A percentile compares a stretch with the other conserved stretches of the same genome.
Conservation (phyloP, 2,797 vertebrate genomes). For the Kryptopterus vitreolus region DNA sequence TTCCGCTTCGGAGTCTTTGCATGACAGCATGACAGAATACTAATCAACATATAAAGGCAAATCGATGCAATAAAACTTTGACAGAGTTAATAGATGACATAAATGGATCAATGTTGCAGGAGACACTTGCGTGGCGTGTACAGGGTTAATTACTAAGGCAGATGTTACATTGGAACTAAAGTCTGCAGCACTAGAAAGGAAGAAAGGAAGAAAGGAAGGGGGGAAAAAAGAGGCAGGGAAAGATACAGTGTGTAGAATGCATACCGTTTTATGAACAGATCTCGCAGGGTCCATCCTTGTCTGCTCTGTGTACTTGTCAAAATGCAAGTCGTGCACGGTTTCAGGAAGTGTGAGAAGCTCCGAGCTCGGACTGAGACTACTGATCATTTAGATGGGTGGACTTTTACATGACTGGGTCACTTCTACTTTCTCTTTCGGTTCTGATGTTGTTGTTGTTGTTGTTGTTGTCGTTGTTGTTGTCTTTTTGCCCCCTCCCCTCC, state of each 20-base stretch:
- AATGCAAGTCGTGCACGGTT: too few species aligned
- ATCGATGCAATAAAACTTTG: not conserved
- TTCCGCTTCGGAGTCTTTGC: not conserved
- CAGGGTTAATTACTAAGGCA: not conserved
- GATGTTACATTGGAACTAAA: not conserved
- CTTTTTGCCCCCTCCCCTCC: too few species aligned
- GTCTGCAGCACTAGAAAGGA: not conserved
- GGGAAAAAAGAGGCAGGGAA: fast-evolving
- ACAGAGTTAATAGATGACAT: not conserved
- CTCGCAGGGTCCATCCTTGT: slow-evolving; percentile 3
- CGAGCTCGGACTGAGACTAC: not conserved
- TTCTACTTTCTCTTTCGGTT: slow-evolving; percentile 42
- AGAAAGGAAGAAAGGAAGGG: not conserved
- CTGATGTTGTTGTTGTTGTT: too few species aligned
- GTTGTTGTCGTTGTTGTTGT: too few species aligned
- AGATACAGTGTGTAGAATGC: not conserved
- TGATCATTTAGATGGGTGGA: not conserved
- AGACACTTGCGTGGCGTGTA: too few species aligned
- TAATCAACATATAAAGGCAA: not conserved
- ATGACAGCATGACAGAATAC: not conserved
- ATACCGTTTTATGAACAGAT: not conserved
- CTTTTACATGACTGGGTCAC: not conserved
- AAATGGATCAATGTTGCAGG: not conserved
- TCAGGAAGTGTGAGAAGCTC: slow-evolving; percentile 15
- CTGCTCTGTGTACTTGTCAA: not conserved